These are phyloP conservation scores for Drosophila rellima DNA, from an alignment of 2,888 invertebrate genomes.

Conservation along the genomic window DNA sequence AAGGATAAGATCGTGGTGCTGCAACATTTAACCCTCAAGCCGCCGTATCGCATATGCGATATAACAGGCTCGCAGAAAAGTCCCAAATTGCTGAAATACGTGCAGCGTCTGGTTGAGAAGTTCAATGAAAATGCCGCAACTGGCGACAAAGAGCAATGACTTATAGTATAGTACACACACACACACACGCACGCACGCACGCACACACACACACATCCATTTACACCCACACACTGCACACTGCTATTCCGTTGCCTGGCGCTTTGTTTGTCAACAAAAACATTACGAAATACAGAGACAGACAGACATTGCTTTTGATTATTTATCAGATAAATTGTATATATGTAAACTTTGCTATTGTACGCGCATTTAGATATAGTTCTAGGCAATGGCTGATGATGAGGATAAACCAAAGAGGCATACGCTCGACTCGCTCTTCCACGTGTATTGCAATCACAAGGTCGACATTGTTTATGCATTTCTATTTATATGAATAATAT, in stretches of 20 bases:
- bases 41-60: conserved; percentile 51
- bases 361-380: conserved; percentile 7
- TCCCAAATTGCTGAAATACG: conserved; percentile 37
- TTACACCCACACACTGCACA: not conserved
- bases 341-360: not conserved
- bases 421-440: conserved; percentile 73
- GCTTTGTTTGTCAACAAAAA: conserved; percentile 67
- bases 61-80: conserved; percentile 6
- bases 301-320: conserved; percentile 33
- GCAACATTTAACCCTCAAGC: conserved; percentile 31
- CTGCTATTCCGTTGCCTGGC: conserved; percentile 40
- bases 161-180: not conserved
- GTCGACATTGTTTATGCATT: conserved; percentile 21
- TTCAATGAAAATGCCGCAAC: conserved; percentile 28
- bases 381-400: conserved; percentile 70
- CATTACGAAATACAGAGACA: conserved; percentile 18
- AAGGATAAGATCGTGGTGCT: conserved; percentile 37
- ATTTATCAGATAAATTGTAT: conserved; percentile 21
- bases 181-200: not conserved
- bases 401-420: conserved; percentile 70
- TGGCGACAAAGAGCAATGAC: conserved; percentile 10
- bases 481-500: not conserved
- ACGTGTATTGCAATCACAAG: conserved; percentile 70
- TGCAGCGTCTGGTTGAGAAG: conserved; percentile 37
- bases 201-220: not conserved